Evolutionary conservation across 2,888 invertebrate genomes (phyloP).

Genomic region (Agrilus mali): DNA sequence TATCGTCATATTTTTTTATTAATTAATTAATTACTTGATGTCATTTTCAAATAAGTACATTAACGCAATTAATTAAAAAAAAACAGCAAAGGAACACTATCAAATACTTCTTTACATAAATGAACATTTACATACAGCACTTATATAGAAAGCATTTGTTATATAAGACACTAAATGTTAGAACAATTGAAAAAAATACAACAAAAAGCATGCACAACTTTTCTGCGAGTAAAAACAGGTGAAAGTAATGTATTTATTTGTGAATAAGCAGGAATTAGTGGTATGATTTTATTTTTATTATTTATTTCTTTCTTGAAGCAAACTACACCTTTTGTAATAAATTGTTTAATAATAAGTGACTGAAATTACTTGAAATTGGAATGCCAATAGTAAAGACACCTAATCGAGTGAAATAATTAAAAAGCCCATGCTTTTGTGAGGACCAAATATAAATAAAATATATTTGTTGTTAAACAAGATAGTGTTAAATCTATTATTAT

Average conservation of each 20-base stretch:
- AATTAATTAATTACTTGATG: no score
- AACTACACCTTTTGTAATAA: constrained; percentile 41
- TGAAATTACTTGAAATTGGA: neutral
- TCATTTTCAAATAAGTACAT: neutral
- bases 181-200: no score
- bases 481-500: no score
- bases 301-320: constrained; percentile 28
- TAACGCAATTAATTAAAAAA: constrained; percentile 3
- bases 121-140: neutral
- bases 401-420: neutral
- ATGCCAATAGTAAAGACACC: neutral
- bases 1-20: neutral
- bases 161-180: no score
- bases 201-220: no score
- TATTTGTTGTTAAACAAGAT: no score
- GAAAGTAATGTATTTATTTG: no score
- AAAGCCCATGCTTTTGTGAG: neutral
- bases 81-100: constrained; percentile 6
- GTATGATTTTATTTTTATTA: no score
- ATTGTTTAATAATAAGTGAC: neutral
- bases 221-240: no score
- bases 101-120: neutral
- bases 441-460: no score
- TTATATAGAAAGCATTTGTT: no score
- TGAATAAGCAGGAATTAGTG: no score